A percentile compares a stretch with the other conserved stretches of the same genome.
These are phyloP conservation scores for Lontra canadensis DNA, from an alignment of 2,113 vertebrate genomes.

Conservation along the genomic window DNA sequence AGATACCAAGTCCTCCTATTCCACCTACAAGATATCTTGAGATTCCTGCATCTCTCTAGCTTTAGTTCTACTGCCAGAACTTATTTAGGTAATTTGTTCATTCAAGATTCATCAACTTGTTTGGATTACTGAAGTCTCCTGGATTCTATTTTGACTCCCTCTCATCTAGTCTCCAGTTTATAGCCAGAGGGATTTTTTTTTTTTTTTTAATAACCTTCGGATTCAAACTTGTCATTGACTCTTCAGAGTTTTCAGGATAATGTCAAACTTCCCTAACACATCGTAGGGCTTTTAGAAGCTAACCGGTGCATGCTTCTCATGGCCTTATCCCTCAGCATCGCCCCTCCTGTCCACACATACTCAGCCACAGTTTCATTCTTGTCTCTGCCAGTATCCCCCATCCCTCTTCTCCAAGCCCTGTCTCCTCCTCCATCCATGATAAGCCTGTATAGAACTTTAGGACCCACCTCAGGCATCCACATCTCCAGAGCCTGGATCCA, in stretches of 20 bases:
- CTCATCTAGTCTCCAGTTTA: neutral
- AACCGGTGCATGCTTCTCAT: neutral
- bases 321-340: neutral
- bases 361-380: neutral
- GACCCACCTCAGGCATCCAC: neutral
- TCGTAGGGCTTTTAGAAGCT: neutral
- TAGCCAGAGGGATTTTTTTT: neutral
- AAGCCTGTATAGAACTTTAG: neutral
- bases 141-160: neutral
- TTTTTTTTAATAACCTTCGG: neutral
- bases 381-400: neutral
- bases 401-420: neutral
- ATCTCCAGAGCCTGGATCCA: neutral
- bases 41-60: neutral
- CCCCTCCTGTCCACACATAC: neutral
- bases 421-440: neutral
- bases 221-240: neutral
- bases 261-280: neutral
- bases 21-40: neutral
- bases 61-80: neutral
- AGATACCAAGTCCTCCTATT: neutral
- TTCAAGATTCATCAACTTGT: neutral
- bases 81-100: constrained; percentile 3
- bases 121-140: neutral
- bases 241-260: neutral